Percentiles rank a stretch among this genome's conserved stretches.
Evolutionary conservation across 2,888 invertebrate genomes (phyloP).

Genomic region (Sympetrum striolatum): DNA sequence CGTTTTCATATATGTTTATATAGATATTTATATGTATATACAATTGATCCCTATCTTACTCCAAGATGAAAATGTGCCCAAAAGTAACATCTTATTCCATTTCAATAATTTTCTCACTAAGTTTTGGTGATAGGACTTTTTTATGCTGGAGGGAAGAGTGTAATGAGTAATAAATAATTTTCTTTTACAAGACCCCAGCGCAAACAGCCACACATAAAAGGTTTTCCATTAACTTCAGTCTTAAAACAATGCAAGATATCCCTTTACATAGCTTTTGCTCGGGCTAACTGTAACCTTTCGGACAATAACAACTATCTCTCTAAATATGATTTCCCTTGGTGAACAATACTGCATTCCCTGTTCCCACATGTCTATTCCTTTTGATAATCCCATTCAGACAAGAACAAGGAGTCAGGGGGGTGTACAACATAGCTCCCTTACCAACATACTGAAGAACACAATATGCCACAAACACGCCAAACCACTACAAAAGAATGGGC

Average conservation of each 20-base stretch:
- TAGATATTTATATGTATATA: neutral
- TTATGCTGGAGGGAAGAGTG: constrained; percentile 24
- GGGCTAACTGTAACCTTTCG: neutral
- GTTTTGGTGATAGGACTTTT: constrained; percentile 29
- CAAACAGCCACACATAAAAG: neutral
- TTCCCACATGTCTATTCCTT: neutral
- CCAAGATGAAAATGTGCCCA: constrained; percentile 36
- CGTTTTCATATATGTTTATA: neutral
- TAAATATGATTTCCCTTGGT: neutral
- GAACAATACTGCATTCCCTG: constrained; percentile 14
- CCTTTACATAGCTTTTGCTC: neutral
- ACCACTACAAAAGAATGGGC: neutral
- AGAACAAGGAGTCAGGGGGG: neutral
- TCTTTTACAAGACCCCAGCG: constrained; percentile 4
- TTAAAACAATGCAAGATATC: neutral
- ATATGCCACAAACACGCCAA: neutral
- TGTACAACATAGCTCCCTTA: neutral
- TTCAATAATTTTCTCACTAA: constrained; percentile 14
- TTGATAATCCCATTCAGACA: neutral
- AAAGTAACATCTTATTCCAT: constrained; percentile 10
- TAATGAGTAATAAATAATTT: constrained; percentile 24
- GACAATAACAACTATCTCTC: neutral
- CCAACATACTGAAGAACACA: constrained; percentile 2
- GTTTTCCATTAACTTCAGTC: neutral
- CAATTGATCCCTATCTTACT: constrained; percentile 35